These are phyloP conservation scores for Dicyrtoma fusca DNA, from an alignment of 2,888 invertebrate species.

Conservation along the genomic window DNA sequence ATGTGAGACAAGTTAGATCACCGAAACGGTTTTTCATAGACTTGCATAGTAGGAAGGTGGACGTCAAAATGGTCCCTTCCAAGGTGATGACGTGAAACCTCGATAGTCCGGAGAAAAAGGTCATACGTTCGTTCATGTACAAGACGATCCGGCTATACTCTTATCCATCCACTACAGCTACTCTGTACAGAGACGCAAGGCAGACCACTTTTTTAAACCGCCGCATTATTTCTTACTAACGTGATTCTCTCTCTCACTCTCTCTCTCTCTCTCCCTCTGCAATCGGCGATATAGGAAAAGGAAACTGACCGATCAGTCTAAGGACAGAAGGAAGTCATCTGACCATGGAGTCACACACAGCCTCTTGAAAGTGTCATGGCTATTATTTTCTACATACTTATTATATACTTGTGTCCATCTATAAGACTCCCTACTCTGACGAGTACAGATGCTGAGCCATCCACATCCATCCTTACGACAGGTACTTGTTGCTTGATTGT, in stretches of 20 bases:
- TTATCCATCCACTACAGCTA: background rate
- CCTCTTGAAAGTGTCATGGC: conserved; percentile 49
- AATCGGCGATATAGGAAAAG: conserved; percentile 44
- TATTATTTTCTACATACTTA: conserved; percentile 23
- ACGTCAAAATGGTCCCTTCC: conserved; percentile 42
- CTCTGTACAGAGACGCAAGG: conserved; percentile 44
- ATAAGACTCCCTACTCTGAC: conserved; percentile 12
- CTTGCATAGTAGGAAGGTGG: conserved; percentile 34
- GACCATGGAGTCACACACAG: conserved; percentile 48
- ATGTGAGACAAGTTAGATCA: conserved; percentile 40
- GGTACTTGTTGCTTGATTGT: no score
- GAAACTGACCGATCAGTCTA: conserved; percentile 52
- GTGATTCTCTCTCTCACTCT: conserved; percentile 10
- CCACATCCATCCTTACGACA: no score
- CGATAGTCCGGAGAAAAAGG: conserved; percentile 52
- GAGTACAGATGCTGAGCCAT: background rate
- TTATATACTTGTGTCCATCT: conserved; percentile 4
- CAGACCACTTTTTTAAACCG: conserved; percentile 48
- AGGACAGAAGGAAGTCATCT: conserved; percentile 52
- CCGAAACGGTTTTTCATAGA: conserved; percentile 55
- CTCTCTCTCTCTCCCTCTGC: no score
- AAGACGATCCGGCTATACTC: background rate
- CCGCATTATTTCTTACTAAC: conserved; percentile 13
- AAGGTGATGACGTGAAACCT: conserved; percentile 48
- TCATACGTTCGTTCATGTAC: conserved; percentile 33